Conservation (phyloP, 2,888 invertebrate genomes). For the Callosobruchus maculatus region DNA sequence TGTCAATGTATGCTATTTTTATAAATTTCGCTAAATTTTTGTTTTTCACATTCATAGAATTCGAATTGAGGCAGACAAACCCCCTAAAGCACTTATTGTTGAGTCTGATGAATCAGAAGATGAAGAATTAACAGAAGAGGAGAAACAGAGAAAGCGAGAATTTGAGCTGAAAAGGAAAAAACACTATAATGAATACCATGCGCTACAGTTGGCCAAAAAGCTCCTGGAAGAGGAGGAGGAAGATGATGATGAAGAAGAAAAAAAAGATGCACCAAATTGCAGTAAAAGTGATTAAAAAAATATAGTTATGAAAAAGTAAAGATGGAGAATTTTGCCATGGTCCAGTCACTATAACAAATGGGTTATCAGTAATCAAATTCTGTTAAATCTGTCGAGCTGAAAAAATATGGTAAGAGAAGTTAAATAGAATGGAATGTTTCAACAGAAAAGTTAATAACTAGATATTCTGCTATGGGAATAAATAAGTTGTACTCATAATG, state of each 20-base stretch:
- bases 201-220: conserved; percentile 86
- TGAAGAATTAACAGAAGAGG: conserved; percentile 52
- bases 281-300: neutral
- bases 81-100: conserved; percentile 51
- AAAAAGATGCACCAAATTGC: conserved; percentile 1
- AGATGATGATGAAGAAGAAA: conserved; percentile 56
- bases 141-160: conserved; percentile 63
- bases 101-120: conserved; percentile 39
- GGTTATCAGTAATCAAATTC: neutral
- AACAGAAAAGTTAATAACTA: no score
- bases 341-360: neutral
- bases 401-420: no score
- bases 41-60: conserved; percentile 29
- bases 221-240: conserved; percentile 87
- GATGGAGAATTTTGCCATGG: neutral
- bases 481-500: no score
- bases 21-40: no score
- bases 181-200: conserved; percentile 97
- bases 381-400: neutral
- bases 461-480: no score
- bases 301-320: neutral
- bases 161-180: conserved; percentile 93
- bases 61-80: conserved; percentile 47
- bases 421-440: no score
- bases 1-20: no score